Conservation (phyloP, 2,888 invertebrate species). For the Cheilosia variabilis region DNA sequence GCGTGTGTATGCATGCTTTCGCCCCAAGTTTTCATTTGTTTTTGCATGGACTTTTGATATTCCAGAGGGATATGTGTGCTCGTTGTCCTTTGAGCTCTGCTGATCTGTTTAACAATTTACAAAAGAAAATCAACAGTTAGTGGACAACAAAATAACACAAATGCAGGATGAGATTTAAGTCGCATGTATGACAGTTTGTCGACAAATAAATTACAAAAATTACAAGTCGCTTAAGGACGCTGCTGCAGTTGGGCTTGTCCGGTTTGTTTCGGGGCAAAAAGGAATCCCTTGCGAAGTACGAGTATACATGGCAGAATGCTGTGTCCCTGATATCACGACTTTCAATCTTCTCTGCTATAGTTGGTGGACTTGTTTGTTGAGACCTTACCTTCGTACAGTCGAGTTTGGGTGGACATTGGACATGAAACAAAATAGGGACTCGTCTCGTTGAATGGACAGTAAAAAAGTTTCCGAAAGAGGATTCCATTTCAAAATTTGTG, state of each 20-base stretch:
- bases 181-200: slow-evolving; percentile 1
- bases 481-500: no score
- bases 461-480: no score
- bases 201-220: background rate
- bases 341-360: no score
- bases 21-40: slow-evolving; percentile 46
- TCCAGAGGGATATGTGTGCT: slow-evolving; percentile 37
- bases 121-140: slow-evolving; percentile 66
- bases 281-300: no score
- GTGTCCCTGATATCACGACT: no score
- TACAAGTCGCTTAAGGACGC: background rate
- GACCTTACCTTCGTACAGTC: no score
- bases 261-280: no score
- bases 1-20: slow-evolving; percentile 12
- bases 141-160: slow-evolving; percentile 24
- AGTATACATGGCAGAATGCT: no score
- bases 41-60: slow-evolving; percentile 35
- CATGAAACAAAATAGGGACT: no score
- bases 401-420: no score
- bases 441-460: no score
- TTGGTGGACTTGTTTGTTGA: no score
- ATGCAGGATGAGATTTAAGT: background rate
- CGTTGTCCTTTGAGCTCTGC: slow-evolving; percentile 24
- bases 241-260: background rate
- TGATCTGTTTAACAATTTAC: slow-evolving; percentile 52